Conservation (phyloP, 2,888 invertebrate genomes). For the Pristionchus arcanus region DNA sequence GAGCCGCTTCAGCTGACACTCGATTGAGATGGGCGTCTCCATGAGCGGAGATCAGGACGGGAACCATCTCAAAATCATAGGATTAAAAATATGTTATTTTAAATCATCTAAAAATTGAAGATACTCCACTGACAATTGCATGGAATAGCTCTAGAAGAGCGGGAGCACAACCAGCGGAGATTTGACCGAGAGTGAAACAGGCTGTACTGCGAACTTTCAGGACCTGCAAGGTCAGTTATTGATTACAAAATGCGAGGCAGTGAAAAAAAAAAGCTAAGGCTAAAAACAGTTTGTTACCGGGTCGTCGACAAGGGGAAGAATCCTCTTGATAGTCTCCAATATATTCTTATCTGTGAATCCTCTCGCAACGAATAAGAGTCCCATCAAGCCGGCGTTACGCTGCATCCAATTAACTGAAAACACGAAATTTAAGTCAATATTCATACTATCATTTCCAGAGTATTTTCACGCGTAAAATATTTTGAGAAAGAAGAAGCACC, state of each 20-base stretch:
- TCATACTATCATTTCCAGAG: too few relatives aligned
- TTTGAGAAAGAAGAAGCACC: too few relatives aligned
- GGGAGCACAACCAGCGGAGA: background rate
- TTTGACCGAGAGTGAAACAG: background rate
- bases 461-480: too few relatives aligned
- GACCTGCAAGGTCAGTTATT: too few relatives aligned
- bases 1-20: background rate
- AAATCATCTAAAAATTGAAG: too few relatives aligned
- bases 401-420: background rate
- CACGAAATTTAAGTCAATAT: too few relatives aligned
- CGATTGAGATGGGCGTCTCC: background rate
- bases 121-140: background rate
- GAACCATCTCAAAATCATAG: background rate
- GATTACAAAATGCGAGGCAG: too few relatives aligned
- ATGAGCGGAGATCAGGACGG: background rate
- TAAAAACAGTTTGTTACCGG: too few relatives aligned
- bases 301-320: background rate
- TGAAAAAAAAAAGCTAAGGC: too few relatives aligned
- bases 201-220: background rate
- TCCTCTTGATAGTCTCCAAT: background rate
- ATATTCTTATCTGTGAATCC: background rate
- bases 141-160: background rate
- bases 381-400: background rate
- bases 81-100: too few relatives aligned
- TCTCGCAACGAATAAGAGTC: background rate